Conservation (phyloP, 2,797 vertebrate genomes). For the Hydrocynus forskahlii region DNA sequence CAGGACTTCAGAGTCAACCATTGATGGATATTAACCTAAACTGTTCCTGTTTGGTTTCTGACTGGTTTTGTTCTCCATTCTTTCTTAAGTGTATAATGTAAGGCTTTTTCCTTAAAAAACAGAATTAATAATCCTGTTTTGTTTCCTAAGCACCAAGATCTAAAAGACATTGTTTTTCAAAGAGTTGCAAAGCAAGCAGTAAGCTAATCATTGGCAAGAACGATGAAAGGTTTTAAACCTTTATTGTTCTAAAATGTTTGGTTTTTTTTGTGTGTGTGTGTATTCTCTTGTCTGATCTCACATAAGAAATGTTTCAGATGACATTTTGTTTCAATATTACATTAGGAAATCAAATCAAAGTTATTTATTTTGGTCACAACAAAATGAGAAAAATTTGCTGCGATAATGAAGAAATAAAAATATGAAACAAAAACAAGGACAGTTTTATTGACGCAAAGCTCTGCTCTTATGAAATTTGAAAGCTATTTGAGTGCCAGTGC, state of each 20-base stretch:
- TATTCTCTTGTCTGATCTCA: not conserved
- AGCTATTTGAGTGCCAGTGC: too few species aligned
- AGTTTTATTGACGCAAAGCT: too few species aligned
- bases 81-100: not conserved
- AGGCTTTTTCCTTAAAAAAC: not conserved
- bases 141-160: not conserved
- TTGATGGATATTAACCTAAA: not conserved
- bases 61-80: not conserved
- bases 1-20: slow-evolving; percentile 7
- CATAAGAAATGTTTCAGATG: not conserved
- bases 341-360: too few species aligned
- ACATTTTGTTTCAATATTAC: too few species aligned
- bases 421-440: too few species aligned
- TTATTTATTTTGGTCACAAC: too few species aligned
- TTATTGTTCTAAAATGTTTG: not conserved
- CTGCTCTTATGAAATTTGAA: too few species aligned
- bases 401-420: too few species aligned
- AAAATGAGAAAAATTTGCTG: too few species aligned
- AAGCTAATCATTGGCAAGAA: not conserved
- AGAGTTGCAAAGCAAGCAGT: not conserved
- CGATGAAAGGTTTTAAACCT: not conserved
- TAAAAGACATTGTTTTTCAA: not conserved
- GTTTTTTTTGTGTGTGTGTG: not conserved
- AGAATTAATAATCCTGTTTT: not conserved
- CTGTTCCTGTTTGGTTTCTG: not conserved